phyloP scores from a whole-genome alignment of 2,888 invertebrate genomes.

The Arrhopalites spinosus region DNA sequence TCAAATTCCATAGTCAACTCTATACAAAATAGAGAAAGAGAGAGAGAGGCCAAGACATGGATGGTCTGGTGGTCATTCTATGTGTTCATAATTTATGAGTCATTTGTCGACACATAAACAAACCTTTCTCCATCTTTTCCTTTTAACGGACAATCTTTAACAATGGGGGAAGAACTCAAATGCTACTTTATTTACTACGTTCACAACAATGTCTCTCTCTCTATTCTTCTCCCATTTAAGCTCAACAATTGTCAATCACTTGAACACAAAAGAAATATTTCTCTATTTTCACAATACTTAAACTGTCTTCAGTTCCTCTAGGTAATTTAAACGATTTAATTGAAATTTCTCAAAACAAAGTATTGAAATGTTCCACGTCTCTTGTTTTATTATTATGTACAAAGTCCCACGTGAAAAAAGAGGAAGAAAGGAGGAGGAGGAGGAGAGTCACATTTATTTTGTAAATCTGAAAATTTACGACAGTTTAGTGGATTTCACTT shows the following conservation, averaged over 20 bases:
- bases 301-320: background rate
- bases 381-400: background rate
- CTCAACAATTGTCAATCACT: too few relatives aligned
- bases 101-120: constrained; percentile 16
- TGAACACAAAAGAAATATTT: too few relatives aligned
- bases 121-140: background rate
- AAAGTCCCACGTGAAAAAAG: background rate
- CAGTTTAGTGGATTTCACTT: too few relatives aligned
- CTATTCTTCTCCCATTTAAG: too few relatives aligned
- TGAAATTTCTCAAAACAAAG: background rate
- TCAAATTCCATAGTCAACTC: too few relatives aligned
- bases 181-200: too few relatives aligned
- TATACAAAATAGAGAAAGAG: background rate
- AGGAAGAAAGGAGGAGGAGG: background rate
- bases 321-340: background rate
- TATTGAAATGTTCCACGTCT: background rate
- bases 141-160: too few relatives aligned
- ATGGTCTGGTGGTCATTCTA: background rate
- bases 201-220: too few relatives aligned
- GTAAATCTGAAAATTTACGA: too few relatives aligned
- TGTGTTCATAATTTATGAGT: constrained; percentile 13
- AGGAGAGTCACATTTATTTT: background rate
- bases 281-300: too few relatives aligned
- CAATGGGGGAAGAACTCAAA: too few relatives aligned
- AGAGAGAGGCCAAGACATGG: background rate